Conservation (phyloP, 2,888 invertebrate species). For the Punctoribates punctum region DNA sequence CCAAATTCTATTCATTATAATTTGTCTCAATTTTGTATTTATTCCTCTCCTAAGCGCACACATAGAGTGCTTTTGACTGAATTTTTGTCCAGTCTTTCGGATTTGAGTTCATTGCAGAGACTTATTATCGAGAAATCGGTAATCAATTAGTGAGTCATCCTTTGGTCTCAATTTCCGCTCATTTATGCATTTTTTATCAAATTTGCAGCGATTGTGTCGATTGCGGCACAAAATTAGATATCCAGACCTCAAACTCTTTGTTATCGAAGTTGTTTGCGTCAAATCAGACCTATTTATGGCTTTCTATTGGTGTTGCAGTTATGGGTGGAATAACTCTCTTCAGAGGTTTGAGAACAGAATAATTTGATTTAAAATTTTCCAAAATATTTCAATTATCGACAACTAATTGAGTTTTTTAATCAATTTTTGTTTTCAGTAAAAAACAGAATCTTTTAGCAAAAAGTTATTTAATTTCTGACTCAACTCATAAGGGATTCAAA, state of each 20-base stretch:
- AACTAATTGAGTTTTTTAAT: background rate
- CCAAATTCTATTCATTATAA: no score
- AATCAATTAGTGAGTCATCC: background rate
- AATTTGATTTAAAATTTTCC: no score
- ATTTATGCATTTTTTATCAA: background rate
- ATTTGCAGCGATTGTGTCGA: constrained; percentile 8
- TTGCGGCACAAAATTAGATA: background rate
- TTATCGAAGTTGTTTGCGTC: background rate
- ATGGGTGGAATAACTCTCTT: background rate
- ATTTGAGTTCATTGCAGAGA: constrained; percentile 16
- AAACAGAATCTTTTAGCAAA: background rate
- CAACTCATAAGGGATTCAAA: background rate
- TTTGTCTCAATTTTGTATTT: background rate
- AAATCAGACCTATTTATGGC: background rate
- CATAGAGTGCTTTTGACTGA: background rate
- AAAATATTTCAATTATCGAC: background rate
- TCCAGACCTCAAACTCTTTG: background rate
- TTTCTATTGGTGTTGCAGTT: background rate
- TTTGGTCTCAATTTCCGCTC: background rate
- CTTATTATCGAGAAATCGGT: background rate
- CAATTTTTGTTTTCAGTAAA: background rate
- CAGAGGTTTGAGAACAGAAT: background rate
- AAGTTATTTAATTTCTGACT: background rate
- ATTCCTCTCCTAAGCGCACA: background rate
- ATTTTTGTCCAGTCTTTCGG: constrained; percentile 8